These are phyloP conservation scores for Bradysia coprophila DNA, from an alignment of 1,140 invertebrate genomes.

Conservation along the genomic window DNA sequence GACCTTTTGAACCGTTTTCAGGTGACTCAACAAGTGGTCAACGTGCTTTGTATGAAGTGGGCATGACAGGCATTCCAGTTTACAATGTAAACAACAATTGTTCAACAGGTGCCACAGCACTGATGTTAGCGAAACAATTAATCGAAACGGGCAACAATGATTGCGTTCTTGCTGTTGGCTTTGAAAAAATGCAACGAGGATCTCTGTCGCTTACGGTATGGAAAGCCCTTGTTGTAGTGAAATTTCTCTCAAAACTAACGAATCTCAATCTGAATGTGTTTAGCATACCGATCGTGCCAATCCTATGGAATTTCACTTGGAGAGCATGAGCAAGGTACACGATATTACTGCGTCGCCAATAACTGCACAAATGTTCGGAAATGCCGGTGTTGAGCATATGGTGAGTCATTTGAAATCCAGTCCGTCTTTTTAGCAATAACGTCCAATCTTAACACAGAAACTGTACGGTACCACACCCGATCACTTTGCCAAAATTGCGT, in stretches of 20 bases:
- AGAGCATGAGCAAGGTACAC: conserved; percentile 61
- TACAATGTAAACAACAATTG: conserved; percentile 99
- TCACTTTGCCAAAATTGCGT: conserved; percentile 94
- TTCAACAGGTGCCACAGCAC: conserved; percentile 84
- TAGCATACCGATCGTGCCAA: conserved; percentile 75
- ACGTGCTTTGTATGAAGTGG: conserved; percentile 82
- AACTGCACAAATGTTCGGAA: conserved; percentile 91
- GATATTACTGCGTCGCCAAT: conserved; percentile 67
- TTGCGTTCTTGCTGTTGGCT: conserved; percentile 84
- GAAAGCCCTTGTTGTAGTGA: background rate
- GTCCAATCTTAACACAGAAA: background rate
- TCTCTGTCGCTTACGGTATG: conserved; percentile 55
- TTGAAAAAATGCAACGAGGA: conserved; percentile 95
- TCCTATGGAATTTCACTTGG: conserved; percentile 85
- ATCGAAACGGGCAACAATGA: conserved; percentile 68
- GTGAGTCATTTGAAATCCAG: conserved; percentile 21
- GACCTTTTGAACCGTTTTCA: conserved; percentile 11
- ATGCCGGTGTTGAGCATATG: conserved; percentile 94
- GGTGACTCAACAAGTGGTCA: conserved; percentile 93
- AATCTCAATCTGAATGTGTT: conserved; percentile 7
- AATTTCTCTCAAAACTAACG: background rate
- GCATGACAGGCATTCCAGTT: conserved; percentile 92
- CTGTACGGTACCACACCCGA: conserved; percentile 77
- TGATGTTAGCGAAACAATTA: conserved; percentile 79
- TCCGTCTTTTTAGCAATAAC: background rate